These are phyloP conservation scores for Sebastes minor DNA, from an alignment of 2,797 vertebrate species.

Conservation along the genomic window DNA sequence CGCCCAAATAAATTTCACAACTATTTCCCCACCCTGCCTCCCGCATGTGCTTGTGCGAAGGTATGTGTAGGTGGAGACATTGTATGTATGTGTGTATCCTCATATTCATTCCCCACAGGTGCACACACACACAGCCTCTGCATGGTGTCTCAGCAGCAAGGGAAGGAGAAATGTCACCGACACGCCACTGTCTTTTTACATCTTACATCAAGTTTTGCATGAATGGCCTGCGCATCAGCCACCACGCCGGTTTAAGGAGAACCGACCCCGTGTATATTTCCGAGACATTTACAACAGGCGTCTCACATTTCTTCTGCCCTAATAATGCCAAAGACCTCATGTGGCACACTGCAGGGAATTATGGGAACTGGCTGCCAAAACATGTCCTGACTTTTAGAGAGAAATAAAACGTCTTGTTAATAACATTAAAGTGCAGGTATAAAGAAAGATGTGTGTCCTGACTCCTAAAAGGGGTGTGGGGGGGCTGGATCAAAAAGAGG, in stretches of 20 bases:
- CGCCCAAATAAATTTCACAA: constrained; percentile 81
- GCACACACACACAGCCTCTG: constrained; percentile 21
- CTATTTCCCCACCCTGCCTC: constrained; percentile 46
- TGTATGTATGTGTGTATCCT: constrained; percentile 1
- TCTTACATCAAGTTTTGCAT: constrained; percentile 35
- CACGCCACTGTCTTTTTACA: constrained; percentile 49
- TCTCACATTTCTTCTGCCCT: constrained; percentile 69
- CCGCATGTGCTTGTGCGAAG: neutral
- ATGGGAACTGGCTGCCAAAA: constrained; percentile 57
- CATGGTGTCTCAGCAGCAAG: constrained; percentile 24
- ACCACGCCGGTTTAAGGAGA: constrained; percentile 39
- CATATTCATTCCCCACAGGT: constrained; percentile 35
- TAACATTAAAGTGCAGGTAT: constrained; percentile 66
- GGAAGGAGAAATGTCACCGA: constrained; percentile 51
- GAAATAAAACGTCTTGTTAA: constrained; percentile 75
- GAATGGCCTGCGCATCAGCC: constrained; percentile 33
- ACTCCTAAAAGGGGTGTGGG: constrained; percentile 17
- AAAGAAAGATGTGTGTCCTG: constrained; percentile 53
- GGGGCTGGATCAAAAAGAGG: constrained; percentile 52
- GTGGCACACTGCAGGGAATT: constrained; percentile 40
- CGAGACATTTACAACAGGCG: constrained; percentile 71
- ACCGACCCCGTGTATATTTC: constrained; percentile 57
- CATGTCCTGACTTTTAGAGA: constrained; percentile 69
- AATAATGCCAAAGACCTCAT: constrained; percentile 72
- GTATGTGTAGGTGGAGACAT: neutral